Conservation (phyloP, 2,113 vertebrate species). For the Ovis canadensis region DNA sequence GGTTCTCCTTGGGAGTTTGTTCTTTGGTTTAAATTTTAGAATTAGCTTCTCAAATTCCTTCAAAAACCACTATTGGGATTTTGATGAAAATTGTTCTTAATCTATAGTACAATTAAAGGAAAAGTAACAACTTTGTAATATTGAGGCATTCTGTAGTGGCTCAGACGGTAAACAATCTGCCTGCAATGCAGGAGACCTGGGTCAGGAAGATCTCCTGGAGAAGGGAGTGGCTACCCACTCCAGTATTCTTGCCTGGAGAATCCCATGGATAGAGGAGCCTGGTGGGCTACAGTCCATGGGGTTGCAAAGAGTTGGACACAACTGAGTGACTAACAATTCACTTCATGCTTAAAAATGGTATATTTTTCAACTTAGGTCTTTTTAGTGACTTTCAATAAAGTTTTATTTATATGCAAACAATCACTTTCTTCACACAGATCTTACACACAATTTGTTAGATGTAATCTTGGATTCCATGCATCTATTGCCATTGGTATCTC, state of each 20-base stretch:
- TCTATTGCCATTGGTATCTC: not conserved
- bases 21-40: conserved; percentile 23
- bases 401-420: not conserved
- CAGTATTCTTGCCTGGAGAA: not conserved
- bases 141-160: not conserved
- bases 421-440: not conserved
- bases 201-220: not conserved
- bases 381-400: not conserved
- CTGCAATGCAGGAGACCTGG: not conserved
- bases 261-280: not conserved
- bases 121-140: not conserved
- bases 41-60: not conserved
- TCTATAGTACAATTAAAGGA: not conserved
- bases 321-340: not conserved
- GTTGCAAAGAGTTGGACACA: not conserved
- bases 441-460: not conserved
- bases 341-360: not conserved
- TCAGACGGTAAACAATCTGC: not conserved
- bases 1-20: not conserved
- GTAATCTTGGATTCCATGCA: not conserved
- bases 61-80: not conserved
- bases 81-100: not conserved
- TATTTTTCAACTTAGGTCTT: not conserved
- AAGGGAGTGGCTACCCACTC: not conserved
- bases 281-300: not conserved